phyloP scores from a whole-genome alignment of 2,797 vertebrate genomes.

The Poeciliopsis infans region DNA sequence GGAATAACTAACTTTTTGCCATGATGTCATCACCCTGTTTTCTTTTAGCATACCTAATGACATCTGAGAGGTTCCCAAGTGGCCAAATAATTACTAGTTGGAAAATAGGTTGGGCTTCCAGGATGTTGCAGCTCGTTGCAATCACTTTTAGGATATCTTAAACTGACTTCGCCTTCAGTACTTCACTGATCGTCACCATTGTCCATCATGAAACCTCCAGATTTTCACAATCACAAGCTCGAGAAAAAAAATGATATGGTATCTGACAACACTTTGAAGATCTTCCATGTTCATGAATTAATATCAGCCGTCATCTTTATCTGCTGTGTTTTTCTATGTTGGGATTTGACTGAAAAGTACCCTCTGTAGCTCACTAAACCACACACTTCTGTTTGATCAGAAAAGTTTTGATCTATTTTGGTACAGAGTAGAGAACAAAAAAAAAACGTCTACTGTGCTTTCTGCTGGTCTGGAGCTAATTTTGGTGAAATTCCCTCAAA shows the following conservation, averaged over 20 bases:
- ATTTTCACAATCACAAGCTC: background rate
- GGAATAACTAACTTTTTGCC: background rate
- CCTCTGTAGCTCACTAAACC: slow-evolving; percentile 21
- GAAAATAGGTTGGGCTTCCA: background rate
- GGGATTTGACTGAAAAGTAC: slow-evolving; percentile 28
- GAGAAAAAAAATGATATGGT: background rate
- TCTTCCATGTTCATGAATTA: background rate
- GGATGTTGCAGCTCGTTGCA: background rate
- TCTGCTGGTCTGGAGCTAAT: slow-evolving; percentile 45
- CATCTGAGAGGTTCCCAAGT: background rate
- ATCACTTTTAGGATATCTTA: background rate
- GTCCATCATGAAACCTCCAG: background rate
- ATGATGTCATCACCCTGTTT: background rate
- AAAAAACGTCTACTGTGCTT: slow-evolving; percentile 17
- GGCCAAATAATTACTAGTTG: background rate
- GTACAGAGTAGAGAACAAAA: slow-evolving; percentile 24
- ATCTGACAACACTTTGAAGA: background rate
- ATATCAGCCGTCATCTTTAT: slow-evolving; percentile 19
- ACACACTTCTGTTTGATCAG: slow-evolving; percentile 11
- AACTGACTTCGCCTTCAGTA: background rate
- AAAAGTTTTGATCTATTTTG: slow-evolving; percentile 40
- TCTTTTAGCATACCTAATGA: background rate
- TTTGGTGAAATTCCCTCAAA: slow-evolving; percentile 37
- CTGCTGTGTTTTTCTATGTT: slow-evolving; percentile 4
- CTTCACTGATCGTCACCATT: background rate